Evolutionary conservation across 2,797 vertebrate genomes (phyloP).

Genomic region (Erpetoichthys calabaricus): DNA sequence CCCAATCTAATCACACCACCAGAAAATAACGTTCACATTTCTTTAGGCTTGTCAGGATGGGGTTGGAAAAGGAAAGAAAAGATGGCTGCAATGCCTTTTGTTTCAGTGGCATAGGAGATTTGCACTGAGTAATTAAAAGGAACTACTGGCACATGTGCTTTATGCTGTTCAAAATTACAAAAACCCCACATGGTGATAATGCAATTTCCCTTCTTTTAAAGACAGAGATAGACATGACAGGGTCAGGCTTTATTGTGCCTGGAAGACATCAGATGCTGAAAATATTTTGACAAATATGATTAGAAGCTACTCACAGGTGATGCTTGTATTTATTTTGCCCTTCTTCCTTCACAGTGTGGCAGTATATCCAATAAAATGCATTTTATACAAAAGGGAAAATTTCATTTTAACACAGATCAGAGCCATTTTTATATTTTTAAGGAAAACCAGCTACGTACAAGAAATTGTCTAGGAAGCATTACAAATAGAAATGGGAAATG

Average conservation of each 20-base stretch:
- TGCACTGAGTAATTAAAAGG: conserved; percentile 37
- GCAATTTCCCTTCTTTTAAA: conserved; percentile 35
- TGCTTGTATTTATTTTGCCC: conserved; percentile 34
- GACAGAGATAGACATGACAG: conserved; percentile 27
- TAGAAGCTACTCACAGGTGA: conserved; percentile 36
- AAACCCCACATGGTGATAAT: conserved; percentile 31
- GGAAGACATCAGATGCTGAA: conserved; percentile 22
- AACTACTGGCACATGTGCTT: conserved; percentile 17
- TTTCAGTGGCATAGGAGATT: conserved; percentile 43
- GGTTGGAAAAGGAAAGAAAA: conserved; percentile 38
- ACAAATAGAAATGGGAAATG: conserved; percentile 34
- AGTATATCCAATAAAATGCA: conserved; percentile 23
- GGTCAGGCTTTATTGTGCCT: conserved; percentile 24
- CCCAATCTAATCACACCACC: conserved; percentile 97
- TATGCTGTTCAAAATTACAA: conserved; percentile 31
- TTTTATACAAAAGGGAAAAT: conserved; percentile 21
- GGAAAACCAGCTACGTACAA: too few relatives aligned
- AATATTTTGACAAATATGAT: conserved; percentile 38
- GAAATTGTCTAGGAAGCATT: conserved; percentile 10
- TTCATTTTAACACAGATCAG: conserved; percentile 20
- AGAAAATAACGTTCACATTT: conserved; percentile 71
- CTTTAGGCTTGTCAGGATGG: conserved; percentile 60
- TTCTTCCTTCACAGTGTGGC: conserved; percentile 10
- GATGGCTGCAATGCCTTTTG: conserved; percentile 62
- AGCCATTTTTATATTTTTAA: conserved; percentile 16